Evolutionary conservation across 2,888 invertebrate genomes (phyloP).

Genomic region (Pachymerium ferrugineum): DNA sequence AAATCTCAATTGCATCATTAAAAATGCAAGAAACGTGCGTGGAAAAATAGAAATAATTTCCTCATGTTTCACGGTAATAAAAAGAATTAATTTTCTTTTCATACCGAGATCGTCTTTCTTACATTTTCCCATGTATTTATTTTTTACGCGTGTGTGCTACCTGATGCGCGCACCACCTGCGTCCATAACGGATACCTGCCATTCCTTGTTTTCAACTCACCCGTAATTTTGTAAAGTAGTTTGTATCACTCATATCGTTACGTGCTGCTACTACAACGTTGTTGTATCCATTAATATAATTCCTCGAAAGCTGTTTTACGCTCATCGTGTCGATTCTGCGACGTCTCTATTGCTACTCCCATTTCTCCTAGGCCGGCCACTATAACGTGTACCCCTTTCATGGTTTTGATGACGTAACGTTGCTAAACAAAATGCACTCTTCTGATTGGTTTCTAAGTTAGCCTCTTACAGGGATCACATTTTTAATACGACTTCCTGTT

Average conservation of each 20-base stretch:
- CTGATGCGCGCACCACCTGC: neutral
- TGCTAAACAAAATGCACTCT: neutral
- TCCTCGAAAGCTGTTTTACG: neutral
- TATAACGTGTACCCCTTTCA: too few relatives aligned
- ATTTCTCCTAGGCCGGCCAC: neutral
- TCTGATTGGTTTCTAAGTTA: neutral
- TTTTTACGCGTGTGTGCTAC: neutral
- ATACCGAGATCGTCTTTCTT: too few relatives aligned
- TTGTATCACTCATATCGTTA: neutral
- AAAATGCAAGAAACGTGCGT: too few relatives aligned
- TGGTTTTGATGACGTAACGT: neutral
- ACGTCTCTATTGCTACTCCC: neutral
- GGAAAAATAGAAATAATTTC: too few relatives aligned
- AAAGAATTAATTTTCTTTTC: too few relatives aligned
- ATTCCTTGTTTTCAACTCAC: neutral
- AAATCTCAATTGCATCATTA: too few relatives aligned
- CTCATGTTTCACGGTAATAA: too few relatives aligned
- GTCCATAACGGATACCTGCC: neutral
- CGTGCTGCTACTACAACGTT: neutral
- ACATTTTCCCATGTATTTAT: too few relatives aligned
- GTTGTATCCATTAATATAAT: slow-evolving; percentile 10
- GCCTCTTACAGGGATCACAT: neutral
- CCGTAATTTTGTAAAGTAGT: neutral
- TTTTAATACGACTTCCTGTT: too few relatives aligned
- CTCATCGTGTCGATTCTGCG: neutral